Base-by-base conservation (phyloP, 2,888 invertebrate species). In the Carcina quercana region DNA sequence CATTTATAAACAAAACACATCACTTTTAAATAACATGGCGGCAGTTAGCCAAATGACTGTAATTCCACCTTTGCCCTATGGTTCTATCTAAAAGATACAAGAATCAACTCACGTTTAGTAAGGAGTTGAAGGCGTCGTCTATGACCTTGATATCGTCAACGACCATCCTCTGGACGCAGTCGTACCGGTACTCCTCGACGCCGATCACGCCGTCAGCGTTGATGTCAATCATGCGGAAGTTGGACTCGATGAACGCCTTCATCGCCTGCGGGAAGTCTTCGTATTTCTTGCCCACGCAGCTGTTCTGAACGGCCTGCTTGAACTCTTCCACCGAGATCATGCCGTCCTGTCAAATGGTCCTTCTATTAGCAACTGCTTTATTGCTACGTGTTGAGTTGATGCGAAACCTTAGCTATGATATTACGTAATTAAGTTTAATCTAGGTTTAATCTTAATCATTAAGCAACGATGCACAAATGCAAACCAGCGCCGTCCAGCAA, bases 191-290 rank as follows among this genome's bases (percentile, higher is more conserved):
- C 76, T 94, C 94, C 43, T 94, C 92, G 1, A 91, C 78, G 7
- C 88, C 92, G 40, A 94, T 89, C 7, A 93, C 86, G 2, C 94
- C 94, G 53, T 94, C 94, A 34, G 88, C 88, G 56, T 94, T 92
- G 35, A 93, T 85, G 57, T 94, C 94, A 25, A 93, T 89, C 86
- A 92, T 87, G 59, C 89, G 89, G 67, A 94, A 94, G 72, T 93
- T 93, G 31, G 91, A 89, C 65, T 94, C 93, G 59, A 94, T 94
- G 66, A 94, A 94, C 61, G 93, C 91, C 59, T 89, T 92, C 91
- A 94, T 92, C 3, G 94, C 92, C 70, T 93, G 92, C 0, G 94
- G 94, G 58, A 94, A 93, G 38, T 93, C 91, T 7, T 88, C 88
- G 59, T 92, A 94, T 41, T 87, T 85, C 53, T 90, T 87, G 3